phyloP scores from a whole-genome alignment of 30 jellyfish, hydroid and myxozoan genomes.

The Aurelia aurita region DNA sequence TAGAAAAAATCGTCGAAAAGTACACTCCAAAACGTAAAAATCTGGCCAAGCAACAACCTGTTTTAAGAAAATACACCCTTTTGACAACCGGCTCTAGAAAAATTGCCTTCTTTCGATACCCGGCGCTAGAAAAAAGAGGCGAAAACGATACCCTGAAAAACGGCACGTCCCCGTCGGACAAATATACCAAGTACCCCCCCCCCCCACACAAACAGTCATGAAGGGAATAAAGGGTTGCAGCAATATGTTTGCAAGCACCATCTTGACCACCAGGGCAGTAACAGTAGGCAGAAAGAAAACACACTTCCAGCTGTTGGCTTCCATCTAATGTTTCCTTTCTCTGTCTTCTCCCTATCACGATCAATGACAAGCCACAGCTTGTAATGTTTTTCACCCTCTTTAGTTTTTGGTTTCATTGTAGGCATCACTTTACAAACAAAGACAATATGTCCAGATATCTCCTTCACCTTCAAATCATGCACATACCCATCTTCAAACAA shows the following conservation, averaged over 20 bases:
- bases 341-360: slow-evolving; percentile 17
- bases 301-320: slow-evolving; percentile 54
- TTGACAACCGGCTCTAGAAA: no score
- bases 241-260: slow-evolving; percentile 11
- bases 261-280: slow-evolving; percentile 52
- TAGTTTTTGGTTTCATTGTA: slow-evolving; percentile 17
- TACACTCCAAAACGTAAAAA: no score
- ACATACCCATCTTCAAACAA: slow-evolving; percentile 1
- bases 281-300: slow-evolving; percentile 39
- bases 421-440: slow-evolving; percentile 35
- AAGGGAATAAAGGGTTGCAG: slow-evolving; percentile 7
- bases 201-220: slow-evolving; percentile 12
- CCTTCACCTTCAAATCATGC: slow-evolving; percentile 35
- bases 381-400: slow-evolving; percentile 12
- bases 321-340: slow-evolving; percentile 7
- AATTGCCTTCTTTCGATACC: no score
- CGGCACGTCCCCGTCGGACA: no score
- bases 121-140: no score
- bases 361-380: slow-evolving; percentile 32
- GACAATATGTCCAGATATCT: slow-evolving; percentile 14
- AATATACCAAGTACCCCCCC: no score
- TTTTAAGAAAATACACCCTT: no score
- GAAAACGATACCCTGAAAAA: no score
- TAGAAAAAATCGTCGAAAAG: no score
- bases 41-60: no score